Evolutionary conservation across 2,888 invertebrate genomes (phyloP).

Genomic region (Philonicus albiceps): DNA sequence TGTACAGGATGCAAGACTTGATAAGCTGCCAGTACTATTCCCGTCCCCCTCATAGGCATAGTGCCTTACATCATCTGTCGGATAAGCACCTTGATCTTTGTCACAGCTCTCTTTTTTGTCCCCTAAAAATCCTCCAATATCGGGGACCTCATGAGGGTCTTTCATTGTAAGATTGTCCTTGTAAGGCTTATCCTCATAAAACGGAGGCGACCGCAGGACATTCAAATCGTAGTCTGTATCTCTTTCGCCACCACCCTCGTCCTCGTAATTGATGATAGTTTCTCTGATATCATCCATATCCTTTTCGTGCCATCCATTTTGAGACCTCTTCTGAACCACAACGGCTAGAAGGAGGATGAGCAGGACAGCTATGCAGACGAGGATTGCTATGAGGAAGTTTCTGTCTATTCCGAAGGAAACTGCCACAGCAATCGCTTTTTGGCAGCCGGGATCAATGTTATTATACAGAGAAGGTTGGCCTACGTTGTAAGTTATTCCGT

Average conservation of each 20-base stretch:
- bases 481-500: conserved; percentile 87
- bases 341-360: conserved; percentile 85
- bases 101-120: conserved; percentile 90
- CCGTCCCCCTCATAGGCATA: conserved; percentile 98
- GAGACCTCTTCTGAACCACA: conserved; percentile 86
- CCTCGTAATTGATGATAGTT: conserved; percentile 96
- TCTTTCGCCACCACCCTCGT: conserved; percentile 98
- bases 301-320: conserved; percentile 86
- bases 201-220: conserved; percentile 61
- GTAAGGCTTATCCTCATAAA: conserved; percentile 63
- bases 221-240: conserved; percentile 73
- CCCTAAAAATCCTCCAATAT: conserved; percentile 89
- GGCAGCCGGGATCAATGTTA: conserved; percentile 79
- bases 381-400: conserved; percentile 87
- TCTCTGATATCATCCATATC: conserved; percentile 96
- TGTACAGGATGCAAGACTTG: conserved; percentile 90
- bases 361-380: conserved; percentile 83
- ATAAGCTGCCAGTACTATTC: conserved; percentile 90
- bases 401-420: conserved; percentile 85
- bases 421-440: conserved; percentile 75
- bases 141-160: conserved; percentile 72
- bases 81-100: conserved; percentile 88
- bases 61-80: conserved; percentile 95
- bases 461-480: conserved; percentile 78
- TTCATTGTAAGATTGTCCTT: conserved; percentile 57